A percentile compares a stretch with the other conserved stretches of the same genome.
Conservation (phyloP, 2,113 vertebrate species). For the Arizona elegans region DNA sequence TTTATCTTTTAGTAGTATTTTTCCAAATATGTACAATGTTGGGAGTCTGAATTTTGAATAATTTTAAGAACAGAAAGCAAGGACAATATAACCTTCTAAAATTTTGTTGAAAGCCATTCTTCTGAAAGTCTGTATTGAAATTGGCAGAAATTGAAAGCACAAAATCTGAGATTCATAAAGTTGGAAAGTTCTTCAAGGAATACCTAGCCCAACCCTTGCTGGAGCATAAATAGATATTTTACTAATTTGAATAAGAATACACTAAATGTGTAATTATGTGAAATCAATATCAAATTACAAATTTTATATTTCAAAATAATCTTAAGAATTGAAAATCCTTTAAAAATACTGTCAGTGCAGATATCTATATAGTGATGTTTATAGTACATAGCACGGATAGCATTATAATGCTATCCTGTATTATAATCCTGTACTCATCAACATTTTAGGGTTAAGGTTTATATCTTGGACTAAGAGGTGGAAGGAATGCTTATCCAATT, state of each 20-base stretch:
- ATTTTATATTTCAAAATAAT: background rate
- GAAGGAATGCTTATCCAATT: background rate
- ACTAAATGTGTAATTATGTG: background rate
- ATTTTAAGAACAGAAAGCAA: conserved; percentile 52
- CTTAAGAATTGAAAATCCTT: conserved; percentile 35
- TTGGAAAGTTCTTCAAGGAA: background rate
- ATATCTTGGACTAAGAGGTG: background rate
- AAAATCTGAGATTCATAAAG: background rate
- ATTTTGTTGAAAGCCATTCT: conserved; percentile 41
- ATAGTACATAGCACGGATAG: conserved; percentile 33
- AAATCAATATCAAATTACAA: background rate
- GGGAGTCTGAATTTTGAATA: conserved; percentile 61
- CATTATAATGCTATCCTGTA: background rate
- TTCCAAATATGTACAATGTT: conserved; percentile 61
- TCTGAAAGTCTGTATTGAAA: conserved; percentile 55
- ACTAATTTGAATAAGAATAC: background rate
- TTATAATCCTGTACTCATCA: background rate
- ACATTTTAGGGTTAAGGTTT: background rate
- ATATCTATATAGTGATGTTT: conserved; percentile 40
- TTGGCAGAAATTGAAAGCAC: conserved; percentile 48
- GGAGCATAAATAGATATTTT: background rate
- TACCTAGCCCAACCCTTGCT: background rate
- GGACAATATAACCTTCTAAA: conserved; percentile 56
- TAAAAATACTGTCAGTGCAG: background rate
- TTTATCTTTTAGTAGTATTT: conserved; percentile 64